Evolutionary conservation across 23 tunicate genomes (phyloP).

Genomic region (Ascidia mentula): DNA sequence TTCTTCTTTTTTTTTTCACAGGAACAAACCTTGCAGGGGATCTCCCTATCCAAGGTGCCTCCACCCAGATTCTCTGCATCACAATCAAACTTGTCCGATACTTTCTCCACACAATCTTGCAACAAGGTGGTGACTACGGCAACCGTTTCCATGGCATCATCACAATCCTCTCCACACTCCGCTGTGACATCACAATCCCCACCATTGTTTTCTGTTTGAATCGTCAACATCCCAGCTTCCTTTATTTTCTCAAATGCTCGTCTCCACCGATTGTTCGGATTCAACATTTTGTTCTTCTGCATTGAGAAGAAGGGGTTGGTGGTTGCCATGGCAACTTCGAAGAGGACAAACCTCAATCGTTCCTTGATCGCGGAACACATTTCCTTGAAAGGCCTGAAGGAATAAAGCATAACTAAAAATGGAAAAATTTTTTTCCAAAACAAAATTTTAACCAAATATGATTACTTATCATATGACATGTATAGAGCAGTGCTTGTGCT

Average conservation of each 20-base stretch:
- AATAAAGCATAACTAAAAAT: too few relatives aligned
- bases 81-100: background rate
- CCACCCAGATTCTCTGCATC: too few relatives aligned
- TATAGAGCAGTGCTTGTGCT: too few relatives aligned
- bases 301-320: background rate
- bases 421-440: too few relatives aligned
- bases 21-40: too few relatives aligned
- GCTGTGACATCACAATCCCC: background rate
- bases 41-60: too few relatives aligned
- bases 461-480: too few relatives aligned
- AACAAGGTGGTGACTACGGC: slow-evolving; percentile 11
- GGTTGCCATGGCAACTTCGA: slow-evolving; percentile 34
- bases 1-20: too few relatives aligned
- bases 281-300: background rate
- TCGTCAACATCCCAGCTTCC: background rate
- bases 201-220: background rate
- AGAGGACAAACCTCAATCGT: slow-evolving; percentile 54
- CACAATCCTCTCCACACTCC: background rate
- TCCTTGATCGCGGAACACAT: slow-evolving; percentile 53
- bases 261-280: slow-evolving; percentile 37
- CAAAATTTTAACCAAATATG: too few relatives aligned
- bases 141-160: background rate
- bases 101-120: slow-evolving; percentile 7
- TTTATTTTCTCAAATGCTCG: slow-evolving; percentile 6
- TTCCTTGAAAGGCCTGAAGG: slow-evolving; percentile 52